Evolutionary conservation across 2,797 vertebrate genomes (phyloP).

Genomic region (Gila robusta): DNA sequence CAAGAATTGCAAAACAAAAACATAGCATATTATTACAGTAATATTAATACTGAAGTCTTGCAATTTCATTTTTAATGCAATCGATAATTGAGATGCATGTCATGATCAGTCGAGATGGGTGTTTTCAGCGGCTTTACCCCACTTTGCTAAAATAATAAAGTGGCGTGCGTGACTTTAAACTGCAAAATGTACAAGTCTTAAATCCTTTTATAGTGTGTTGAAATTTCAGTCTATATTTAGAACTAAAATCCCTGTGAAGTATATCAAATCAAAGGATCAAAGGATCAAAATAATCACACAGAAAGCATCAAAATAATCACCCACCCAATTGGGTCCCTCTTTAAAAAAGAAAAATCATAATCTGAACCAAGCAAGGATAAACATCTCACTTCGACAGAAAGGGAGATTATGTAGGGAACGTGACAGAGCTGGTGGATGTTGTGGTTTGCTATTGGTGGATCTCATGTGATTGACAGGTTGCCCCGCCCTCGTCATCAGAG

Average conservation of each 20-base stretch:
- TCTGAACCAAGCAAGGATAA: conserved; percentile 40
- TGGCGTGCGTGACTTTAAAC: neutral
- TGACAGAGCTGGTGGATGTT: neutral
- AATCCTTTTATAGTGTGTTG: neutral
- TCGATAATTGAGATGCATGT: neutral
- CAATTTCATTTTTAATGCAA: neutral
- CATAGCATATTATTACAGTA: neutral
- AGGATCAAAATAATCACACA: conserved; percentile 30
- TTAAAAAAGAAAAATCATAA: conserved; percentile 24
- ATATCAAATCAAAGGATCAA: conserved; percentile 38
- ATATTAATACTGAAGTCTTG: neutral
- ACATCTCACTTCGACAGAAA: neutral
- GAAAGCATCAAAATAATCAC: conserved; percentile 21
- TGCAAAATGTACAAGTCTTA: neutral
- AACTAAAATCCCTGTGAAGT: conserved; percentile 10
- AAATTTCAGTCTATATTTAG: conserved; percentile 34
- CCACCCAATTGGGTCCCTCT: neutral
- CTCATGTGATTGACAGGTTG: neutral
- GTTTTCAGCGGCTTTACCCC: neutral
- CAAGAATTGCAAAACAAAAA: neutral
- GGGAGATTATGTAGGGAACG: conserved; percentile 12
- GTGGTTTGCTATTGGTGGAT: neutral
- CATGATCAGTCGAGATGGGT: neutral
- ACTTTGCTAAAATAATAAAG: neutral
- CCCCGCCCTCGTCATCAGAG: neutral